These are phyloP conservation scores for Erythrocebus patas DNA, from an alignment of 2,113 vertebrate genomes.

Conservation along the genomic window DNA sequence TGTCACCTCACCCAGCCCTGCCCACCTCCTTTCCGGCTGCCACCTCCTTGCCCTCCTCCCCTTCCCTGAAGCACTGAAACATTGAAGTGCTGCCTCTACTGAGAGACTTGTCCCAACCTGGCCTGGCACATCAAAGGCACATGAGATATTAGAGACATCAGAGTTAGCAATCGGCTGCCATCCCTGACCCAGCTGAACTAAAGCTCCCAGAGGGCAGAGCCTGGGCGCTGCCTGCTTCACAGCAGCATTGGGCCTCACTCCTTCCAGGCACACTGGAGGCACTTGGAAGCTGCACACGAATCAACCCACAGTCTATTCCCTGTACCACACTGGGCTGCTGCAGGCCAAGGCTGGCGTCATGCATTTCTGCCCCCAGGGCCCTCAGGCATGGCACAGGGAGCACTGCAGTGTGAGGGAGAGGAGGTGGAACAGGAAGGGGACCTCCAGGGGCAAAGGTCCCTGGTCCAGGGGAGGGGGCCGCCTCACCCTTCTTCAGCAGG, in stretches of 20 bases:
- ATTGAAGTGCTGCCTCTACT: background rate
- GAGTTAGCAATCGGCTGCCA: background rate
- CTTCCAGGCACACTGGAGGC: background rate
- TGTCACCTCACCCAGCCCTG: background rate
- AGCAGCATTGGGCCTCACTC: background rate
- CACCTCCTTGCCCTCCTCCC: background rate
- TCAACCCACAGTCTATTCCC: background rate
- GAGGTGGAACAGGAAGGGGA: background rate
- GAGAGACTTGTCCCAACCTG: background rate
- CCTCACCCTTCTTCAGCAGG: conserved; percentile 88
- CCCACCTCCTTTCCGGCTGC: background rate
- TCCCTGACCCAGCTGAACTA: background rate
- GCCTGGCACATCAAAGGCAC: background rate
- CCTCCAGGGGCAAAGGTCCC: background rate
- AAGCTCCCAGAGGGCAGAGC: background rate
- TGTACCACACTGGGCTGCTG: background rate
- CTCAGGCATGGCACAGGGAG: background rate
- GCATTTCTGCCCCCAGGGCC: background rate
- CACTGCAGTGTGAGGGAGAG: background rate
- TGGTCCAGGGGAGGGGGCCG: rapidly evolving
- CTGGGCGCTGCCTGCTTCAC: background rate
- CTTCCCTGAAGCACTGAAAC: background rate
- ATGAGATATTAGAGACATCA: background rate
- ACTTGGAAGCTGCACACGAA: background rate
- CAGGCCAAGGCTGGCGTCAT: background rate